Evolutionary conservation across 2,888 invertebrate genomes (phyloP).

Genomic region (Mesoligia furuncula): DNA sequence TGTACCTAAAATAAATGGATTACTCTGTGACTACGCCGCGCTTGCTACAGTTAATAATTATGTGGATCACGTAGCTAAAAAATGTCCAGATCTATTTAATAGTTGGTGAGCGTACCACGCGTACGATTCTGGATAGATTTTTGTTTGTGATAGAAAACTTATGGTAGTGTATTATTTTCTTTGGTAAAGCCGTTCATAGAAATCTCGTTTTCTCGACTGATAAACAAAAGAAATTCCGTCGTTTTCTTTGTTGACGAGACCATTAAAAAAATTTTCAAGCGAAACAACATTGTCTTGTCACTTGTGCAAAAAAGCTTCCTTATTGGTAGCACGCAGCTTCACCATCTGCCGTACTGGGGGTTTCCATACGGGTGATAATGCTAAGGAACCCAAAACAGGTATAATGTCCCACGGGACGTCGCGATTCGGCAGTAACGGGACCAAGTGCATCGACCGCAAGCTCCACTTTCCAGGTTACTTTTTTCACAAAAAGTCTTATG

Average conservation of each 20-base stretch:
- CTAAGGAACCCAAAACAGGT: conserved; percentile 65
- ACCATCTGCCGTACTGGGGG: conserved; percentile 38
- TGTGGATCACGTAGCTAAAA: conserved; percentile 48
- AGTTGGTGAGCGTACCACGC: conserved; percentile 8
- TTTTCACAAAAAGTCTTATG: conserved; percentile 39
- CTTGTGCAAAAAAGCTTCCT: conserved; percentile 10
- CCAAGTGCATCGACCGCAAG: conserved; percentile 75
- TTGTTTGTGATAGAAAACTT: not conserved
- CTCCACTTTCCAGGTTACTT: conserved; percentile 56
- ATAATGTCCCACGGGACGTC: conserved; percentile 67
- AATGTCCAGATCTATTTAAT: conserved; percentile 34
- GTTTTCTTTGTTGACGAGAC: not conserved
- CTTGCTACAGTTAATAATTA: conserved; percentile 32
- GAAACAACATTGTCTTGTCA: conserved; percentile 4
- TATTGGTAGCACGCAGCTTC: conserved; percentile 6
- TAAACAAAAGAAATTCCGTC: not conserved
- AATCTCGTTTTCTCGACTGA: not conserved
- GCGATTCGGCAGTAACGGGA: conserved; percentile 77
- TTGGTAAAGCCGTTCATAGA: not conserved
- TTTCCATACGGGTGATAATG: conserved; percentile 60
- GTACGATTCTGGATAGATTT: conserved; percentile 17
- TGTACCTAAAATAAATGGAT: conserved; percentile 41
- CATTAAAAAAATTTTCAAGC: not conserved
- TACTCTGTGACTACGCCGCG: conserved; percentile 13
- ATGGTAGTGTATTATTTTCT: not conserved